A percentile compares a stretch with the other conserved stretches of the same genome.
Conservation (phyloP, 2,888 invertebrate species). For the Platypus cylindrus region DNA sequence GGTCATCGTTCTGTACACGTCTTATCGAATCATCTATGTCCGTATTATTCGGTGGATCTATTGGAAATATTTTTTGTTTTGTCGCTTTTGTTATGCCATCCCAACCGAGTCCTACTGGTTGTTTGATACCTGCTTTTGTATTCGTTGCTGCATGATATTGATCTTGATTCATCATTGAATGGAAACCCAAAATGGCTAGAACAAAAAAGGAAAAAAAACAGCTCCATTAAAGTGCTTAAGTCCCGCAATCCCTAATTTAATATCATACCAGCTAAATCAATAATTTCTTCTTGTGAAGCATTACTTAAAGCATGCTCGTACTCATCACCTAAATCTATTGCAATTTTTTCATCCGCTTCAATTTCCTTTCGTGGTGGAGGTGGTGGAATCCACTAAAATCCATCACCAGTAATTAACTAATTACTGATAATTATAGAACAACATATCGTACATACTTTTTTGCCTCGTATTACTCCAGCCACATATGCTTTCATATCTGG, state of each 20-base stretch:
- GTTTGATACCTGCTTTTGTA: constrained; percentile 87
- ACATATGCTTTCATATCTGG: constrained; percentile 92
- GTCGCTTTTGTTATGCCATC: constrained; percentile 91
- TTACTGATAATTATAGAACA: too few relatives aligned
- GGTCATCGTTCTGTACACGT: constrained; percentile 80
- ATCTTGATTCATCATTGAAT: constrained; percentile 99
- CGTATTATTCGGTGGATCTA: constrained; percentile 93
- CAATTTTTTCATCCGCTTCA: constrained; percentile 82
- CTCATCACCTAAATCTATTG: constrained; percentile 87
- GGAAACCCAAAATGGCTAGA: constrained; percentile 94
- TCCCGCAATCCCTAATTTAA: too few relatives aligned
- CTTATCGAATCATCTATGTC: constrained; percentile 88
- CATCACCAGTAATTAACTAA: too few relatives aligned
- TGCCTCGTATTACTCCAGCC: constrained; percentile 81
- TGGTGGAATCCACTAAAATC: constrained; percentile 73
- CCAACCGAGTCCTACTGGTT: constrained; percentile 83
- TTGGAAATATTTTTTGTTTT: constrained; percentile 78
- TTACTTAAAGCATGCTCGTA: constrained; percentile 79
- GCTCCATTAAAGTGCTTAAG: constrained; percentile 2
- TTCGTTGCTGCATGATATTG: constrained; percentile 95
- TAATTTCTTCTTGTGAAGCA: constrained; percentile 92
- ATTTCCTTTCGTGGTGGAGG: constrained; percentile 57
- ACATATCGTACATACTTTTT: constrained; percentile 50
- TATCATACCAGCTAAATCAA: constrained; percentile 94
- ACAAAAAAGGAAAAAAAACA: constrained; percentile 16